Percentiles rank a stretch among this genome's conserved stretches.
These are phyloP conservation scores for Ditula angustiorana DNA, from an alignment of 2,888 invertebrate species.

Conservation along the genomic window DNA sequence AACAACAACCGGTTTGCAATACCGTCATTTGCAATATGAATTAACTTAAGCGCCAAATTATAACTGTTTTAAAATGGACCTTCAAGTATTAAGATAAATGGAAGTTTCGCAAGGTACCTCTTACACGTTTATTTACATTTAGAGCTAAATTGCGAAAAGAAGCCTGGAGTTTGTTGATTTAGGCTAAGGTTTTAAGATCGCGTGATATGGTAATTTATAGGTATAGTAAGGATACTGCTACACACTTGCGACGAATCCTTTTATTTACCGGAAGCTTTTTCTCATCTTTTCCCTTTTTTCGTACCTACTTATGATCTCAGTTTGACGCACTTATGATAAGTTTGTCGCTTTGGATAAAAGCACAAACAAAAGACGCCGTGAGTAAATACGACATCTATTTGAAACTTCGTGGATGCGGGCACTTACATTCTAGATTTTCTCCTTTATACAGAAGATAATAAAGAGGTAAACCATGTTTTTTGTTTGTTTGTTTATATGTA, in stretches of 20 bases:
- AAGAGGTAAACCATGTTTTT: too few relatives aligned
- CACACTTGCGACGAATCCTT: too few relatives aligned
- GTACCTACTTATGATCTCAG: neutral
- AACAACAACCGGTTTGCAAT: slow-evolving; percentile 16
- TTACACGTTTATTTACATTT: neutral
- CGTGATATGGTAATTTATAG: neutral
- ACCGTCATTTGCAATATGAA: neutral
- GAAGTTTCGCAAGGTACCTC: neutral
- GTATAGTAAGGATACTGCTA: neutral
- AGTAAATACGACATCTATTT: neutral
- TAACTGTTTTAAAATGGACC: neutral
- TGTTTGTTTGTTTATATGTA: too few relatives aligned
- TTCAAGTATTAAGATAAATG: neutral
- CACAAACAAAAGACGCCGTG: neutral
- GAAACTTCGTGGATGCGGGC: too few relatives aligned
- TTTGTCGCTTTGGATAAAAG: neutral
- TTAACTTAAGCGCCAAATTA: neutral
- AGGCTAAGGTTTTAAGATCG: neutral
- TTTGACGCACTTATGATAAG: neutral
- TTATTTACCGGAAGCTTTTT: too few relatives aligned
- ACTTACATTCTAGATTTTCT: too few relatives aligned
- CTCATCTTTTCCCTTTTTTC: neutral
- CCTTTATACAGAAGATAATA: too few relatives aligned
- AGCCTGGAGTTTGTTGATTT: neutral
- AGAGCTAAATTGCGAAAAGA: neutral